phyloP scores from a whole-genome alignment of 2,888 invertebrate species.

The Parthenolecanium corni region DNA sequence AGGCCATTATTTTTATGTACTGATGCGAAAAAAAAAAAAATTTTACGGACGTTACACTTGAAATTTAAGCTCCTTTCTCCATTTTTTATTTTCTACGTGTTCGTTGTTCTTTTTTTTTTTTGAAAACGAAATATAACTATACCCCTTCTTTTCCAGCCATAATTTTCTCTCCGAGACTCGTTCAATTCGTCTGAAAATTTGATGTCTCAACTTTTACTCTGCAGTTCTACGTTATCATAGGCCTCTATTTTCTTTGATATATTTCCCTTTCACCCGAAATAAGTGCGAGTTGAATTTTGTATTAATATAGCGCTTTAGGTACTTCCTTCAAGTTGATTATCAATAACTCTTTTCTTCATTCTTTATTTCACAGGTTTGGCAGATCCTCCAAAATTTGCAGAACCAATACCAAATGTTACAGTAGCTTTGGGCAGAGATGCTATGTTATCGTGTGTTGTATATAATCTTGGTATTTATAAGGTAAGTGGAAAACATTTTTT shows the following conservation, averaged over 20 bases:
- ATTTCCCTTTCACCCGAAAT: too few species aligned
- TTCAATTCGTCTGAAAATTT: not conserved
- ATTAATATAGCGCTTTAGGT: too few species aligned
- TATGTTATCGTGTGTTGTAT: constrained; percentile 75
- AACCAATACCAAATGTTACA: constrained; percentile 80
- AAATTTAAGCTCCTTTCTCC: not conserved
- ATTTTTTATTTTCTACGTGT: not conserved
- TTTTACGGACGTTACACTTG: not conserved
- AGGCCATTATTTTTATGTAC: not conserved
- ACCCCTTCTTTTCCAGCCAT: not conserved
- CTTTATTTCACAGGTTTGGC: constrained; percentile 6
- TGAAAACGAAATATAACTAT: too few species aligned
- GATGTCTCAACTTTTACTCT: not conserved
- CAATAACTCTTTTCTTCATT: not conserved
- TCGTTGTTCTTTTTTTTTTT: constrained; percentile 2
- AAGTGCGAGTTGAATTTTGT: too few species aligned
- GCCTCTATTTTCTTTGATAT: too few species aligned
- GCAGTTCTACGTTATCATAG: too few species aligned
- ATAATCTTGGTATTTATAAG: constrained; percentile 75
- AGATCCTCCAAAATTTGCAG: constrained; percentile 65
- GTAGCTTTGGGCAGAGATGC: constrained; percentile 80
- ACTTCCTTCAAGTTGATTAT: too few species aligned
- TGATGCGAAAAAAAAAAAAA: not conserved
- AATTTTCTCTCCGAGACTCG: not conserved
- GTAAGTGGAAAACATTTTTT: constrained; percentile 40